Conservation (phyloP, 2,888 invertebrate genomes). For the Orchesellides sinensis region DNA sequence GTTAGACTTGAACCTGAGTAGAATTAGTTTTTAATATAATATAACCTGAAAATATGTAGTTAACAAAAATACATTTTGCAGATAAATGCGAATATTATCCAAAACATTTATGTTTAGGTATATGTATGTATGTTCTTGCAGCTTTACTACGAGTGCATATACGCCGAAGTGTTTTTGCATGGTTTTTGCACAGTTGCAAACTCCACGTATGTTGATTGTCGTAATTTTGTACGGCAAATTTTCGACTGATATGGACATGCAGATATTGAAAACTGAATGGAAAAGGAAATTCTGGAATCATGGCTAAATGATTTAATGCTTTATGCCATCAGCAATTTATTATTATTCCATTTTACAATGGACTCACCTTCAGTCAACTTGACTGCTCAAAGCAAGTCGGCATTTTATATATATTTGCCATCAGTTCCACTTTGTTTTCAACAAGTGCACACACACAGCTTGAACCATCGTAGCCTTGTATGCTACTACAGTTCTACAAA, state of each 20-base stretch:
- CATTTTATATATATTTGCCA: neutral
- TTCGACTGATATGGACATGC: constrained; percentile 52
- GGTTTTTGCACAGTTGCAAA: too few relatives aligned
- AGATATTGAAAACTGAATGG: constrained; percentile 50
- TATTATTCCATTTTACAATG: constrained; percentile 51
- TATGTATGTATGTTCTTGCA: too few relatives aligned
- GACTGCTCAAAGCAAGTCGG: neutral
- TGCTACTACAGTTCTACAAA: neutral
- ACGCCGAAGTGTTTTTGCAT: too few relatives aligned
- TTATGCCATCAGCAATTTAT: constrained; percentile 60
- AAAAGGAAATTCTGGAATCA: constrained; percentile 55
- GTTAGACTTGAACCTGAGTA: too few relatives aligned
- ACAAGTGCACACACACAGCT: too few relatives aligned
- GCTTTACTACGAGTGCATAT: too few relatives aligned
- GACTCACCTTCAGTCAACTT: constrained; percentile 19
- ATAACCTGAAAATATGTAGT: too few relatives aligned
- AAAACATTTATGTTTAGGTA: too few relatives aligned
- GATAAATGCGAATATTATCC: too few relatives aligned
- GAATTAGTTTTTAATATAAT: too few relatives aligned
- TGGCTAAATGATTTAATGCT: constrained; percentile 61
- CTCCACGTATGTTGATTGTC: constrained; percentile 37
- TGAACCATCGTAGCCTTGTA: too few relatives aligned
- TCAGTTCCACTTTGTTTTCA: neutral
- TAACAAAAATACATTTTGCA: too few relatives aligned
- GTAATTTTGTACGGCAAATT: constrained; percentile 40